A percentile compares a stretch with the other conserved stretches of the same genome.
phyloP scores from a whole-genome alignment of 2,113 vertebrate genomes.

The Malaclemys terrapin region DNA sequence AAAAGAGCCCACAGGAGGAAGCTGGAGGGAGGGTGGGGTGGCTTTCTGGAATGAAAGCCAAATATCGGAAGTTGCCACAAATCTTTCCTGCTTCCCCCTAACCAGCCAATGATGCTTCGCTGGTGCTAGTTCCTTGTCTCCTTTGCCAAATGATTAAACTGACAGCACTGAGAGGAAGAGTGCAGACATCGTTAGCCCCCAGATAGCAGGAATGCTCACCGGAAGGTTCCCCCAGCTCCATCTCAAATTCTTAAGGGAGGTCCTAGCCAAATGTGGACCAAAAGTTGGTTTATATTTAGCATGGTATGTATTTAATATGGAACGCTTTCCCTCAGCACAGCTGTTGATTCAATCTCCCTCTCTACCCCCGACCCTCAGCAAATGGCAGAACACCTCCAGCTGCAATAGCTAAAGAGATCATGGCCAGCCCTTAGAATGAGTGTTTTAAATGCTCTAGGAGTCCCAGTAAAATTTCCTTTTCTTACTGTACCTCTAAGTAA shows the following conservation, averaged over 20 bases:
- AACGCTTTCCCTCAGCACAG: neutral
- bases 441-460: neutral
- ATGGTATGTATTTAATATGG: neutral
- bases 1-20: neutral
- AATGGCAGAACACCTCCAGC: neutral
- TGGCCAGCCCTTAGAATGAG: neutral
- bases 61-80: neutral
- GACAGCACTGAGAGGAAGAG: neutral
- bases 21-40: neutral
- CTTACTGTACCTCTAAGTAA: no score
- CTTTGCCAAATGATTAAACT: neutral
- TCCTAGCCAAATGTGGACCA: neutral
- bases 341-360: neutral
- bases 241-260: neutral
- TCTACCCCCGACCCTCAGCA: neutral
- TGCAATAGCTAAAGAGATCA: neutral
- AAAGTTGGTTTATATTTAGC: neutral
- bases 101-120: neutral
- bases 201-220: neutral
- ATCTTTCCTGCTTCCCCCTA: neutral
- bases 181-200: neutral
- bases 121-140: neutral
- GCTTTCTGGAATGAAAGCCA: neutral
- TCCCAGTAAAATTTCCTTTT: rapidly evolving
- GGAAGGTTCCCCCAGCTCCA: neutral